These are phyloP conservation scores for Liparis tanakae DNA, from an alignment of 2,797 vertebrate species.

Conservation along the genomic window DNA sequence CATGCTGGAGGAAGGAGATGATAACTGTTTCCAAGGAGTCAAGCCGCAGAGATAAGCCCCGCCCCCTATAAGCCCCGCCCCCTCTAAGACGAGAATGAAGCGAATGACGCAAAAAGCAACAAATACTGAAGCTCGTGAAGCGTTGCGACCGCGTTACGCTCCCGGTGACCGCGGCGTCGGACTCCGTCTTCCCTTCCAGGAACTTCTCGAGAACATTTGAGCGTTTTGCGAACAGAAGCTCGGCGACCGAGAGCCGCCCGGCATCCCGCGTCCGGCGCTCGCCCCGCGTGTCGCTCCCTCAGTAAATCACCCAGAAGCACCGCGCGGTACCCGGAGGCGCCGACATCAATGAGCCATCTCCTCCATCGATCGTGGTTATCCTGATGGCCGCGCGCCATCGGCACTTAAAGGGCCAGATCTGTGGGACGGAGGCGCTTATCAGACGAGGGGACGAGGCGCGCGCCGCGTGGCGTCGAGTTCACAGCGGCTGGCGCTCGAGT, in stretches of 20 bases:
- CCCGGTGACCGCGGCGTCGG: too few relatives aligned
- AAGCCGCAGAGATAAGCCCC: too few relatives aligned
- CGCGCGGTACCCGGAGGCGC: conserved; percentile 42
- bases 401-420: conserved; percentile 55
- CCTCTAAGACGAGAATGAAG: too few relatives aligned
- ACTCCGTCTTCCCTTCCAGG: not conserved
- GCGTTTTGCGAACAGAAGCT: not conserved
- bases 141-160: too few relatives aligned
- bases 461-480: too few relatives aligned
- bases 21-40: too few relatives aligned
- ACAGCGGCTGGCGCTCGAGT: too few relatives aligned
- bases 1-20: too few relatives aligned
- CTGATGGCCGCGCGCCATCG: conserved; percentile 66
- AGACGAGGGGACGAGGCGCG: too few relatives aligned
- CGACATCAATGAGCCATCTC: conserved; percentile 75
- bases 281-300: conserved; percentile 62
- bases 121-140: too few relatives aligned
- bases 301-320: conserved; percentile 63
- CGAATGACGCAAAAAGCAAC: too few relatives aligned
- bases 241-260: conserved; percentile 41
- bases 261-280: conserved; percentile 54
- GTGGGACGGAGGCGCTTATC: conserved; percentile 44
- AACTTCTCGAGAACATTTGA: conserved; percentile 12
- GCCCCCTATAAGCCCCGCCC: too few relatives aligned
- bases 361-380: conserved; percentile 72